Conservation (phyloP, 2,797 vertebrate genomes). For the Zenarchopterus dispar region DNA sequence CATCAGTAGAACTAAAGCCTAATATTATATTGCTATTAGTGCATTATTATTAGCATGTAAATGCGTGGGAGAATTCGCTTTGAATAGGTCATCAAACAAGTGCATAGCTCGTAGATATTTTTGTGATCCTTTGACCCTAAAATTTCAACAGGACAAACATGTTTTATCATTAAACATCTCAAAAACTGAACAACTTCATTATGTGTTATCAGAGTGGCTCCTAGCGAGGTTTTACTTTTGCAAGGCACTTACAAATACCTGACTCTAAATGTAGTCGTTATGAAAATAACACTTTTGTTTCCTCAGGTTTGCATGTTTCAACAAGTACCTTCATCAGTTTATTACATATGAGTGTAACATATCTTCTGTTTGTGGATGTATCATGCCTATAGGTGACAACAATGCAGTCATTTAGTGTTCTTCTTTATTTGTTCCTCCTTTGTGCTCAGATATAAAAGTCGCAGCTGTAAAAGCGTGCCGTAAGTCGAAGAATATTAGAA, state of each 20-base stretch:
- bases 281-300: slow-evolving; percentile 6
- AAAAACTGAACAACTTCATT: slow-evolving; percentile 9
- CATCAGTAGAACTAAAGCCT: slow-evolving; percentile 1
- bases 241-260: slow-evolving; percentile 70
- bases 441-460: not conserved
- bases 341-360: not conserved
- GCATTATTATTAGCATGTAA: slow-evolving; percentile 20
- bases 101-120: slow-evolving; percentile 2
- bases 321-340: slow-evolving; percentile 30
- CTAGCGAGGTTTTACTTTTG: slow-evolving; percentile 44
- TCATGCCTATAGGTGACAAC: too few species aligned
- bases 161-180: slow-evolving; percentile 21
- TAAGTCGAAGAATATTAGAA: slow-evolving; percentile 5
- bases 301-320: slow-evolving; percentile 20
- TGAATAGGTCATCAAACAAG: slow-evolving; percentile 10
- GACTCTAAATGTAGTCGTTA: slow-evolving; percentile 20
- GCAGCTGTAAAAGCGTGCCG: not conserved
- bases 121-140: not conserved
- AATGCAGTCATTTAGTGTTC: not conserved
- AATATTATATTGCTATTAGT: not conserved
- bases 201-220: slow-evolving; percentile 12
- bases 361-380: not conserved
- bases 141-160: not conserved
- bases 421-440: not conserved
- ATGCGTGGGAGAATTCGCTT: slow-evolving; percentile 33